Evolutionary conservation across 2,797 vertebrate genomes (phyloP).

Genomic region (Aldrovandia affinis): DNA sequence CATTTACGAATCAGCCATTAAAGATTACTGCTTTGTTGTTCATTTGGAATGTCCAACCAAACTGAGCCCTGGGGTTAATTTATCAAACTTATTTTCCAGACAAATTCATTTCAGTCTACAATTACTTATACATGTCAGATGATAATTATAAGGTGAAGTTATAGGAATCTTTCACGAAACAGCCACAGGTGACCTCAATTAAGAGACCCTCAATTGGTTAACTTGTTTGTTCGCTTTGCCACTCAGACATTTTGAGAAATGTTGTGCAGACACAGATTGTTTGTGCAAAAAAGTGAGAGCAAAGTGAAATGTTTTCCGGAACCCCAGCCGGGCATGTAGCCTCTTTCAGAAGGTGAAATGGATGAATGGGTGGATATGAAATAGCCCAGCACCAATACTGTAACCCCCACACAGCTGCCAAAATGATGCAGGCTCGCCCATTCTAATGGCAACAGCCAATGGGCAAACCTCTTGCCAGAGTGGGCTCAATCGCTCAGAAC

Average conservation of each 20-base stretch:
- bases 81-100: not conserved
- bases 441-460: conserved; percentile 6
- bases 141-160: not conserved
- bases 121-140: not conserved
- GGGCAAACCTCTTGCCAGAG: not conserved
- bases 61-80: not conserved
- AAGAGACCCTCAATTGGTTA: conserved; percentile 17
- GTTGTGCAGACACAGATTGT: conserved; percentile 53
- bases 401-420: not conserved
- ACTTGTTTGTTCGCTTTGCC: conserved; percentile 32
- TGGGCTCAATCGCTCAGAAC: not conserved
- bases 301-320: not conserved
- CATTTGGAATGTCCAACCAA: not conserved
- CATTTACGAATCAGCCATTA: not conserved
- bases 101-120: not conserved
- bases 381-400: not conserved
- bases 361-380: not conserved
- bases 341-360: not conserved
- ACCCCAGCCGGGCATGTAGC: not conserved
- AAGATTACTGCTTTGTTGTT: not conserved
- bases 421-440: not conserved
- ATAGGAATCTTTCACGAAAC: not conserved
- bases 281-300: conserved; percentile 64
- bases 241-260: conserved; percentile 44
- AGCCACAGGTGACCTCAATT: not conserved